Evolutionary conservation across 2,888 invertebrate species (phyloP).

Genomic region (Himalopsyche tibetana): DNA sequence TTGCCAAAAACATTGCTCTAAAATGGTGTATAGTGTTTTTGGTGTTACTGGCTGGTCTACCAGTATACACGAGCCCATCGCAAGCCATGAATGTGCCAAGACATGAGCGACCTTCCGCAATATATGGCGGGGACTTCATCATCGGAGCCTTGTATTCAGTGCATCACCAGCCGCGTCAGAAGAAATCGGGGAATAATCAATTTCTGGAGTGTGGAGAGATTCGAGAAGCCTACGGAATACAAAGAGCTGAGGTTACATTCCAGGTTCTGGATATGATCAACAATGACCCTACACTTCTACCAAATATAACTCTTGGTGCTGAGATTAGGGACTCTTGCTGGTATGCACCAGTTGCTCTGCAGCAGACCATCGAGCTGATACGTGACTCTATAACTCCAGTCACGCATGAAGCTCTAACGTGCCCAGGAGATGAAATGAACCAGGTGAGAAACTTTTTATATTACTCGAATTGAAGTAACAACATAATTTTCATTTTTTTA

Average conservation of each 20-base stretch:
- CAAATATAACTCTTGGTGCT: slow-evolving; percentile 78
- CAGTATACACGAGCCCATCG: neutral
- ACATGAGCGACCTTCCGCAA: slow-evolving; percentile 57
- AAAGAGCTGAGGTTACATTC: slow-evolving; percentile 81
- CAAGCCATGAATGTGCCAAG: neutral
- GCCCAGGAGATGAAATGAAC: slow-evolving; percentile 51
- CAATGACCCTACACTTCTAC: slow-evolving; percentile 76
- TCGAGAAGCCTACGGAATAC: slow-evolving; percentile 86
- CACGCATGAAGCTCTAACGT: slow-evolving; percentile 66
- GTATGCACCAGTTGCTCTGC: slow-evolving; percentile 87
- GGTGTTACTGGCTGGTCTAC: neutral
- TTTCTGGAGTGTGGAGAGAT: slow-evolving; percentile 70
- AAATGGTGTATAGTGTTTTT: slow-evolving; percentile 39
- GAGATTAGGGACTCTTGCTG: slow-evolving; percentile 89
- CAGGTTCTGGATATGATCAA: slow-evolving; percentile 82
- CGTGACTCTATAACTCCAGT: slow-evolving; percentile 80
- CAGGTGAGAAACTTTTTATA: slow-evolving; percentile 45
- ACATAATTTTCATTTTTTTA: no score
- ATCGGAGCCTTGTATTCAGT: slow-evolving; percentile 79
- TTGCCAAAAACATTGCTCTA: slow-evolving; percentile 13
- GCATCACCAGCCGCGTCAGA: slow-evolving; percentile 73
- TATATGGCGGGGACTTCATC: slow-evolving; percentile 74
- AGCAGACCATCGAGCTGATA: slow-evolving; percentile 86
- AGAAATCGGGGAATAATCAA: slow-evolving; percentile 62
- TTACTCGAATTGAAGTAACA: neutral